These are phyloP conservation scores for Paralvinella palmiformis DNA, from an alignment of 1,140 invertebrate species.

Conservation along the genomic window DNA sequence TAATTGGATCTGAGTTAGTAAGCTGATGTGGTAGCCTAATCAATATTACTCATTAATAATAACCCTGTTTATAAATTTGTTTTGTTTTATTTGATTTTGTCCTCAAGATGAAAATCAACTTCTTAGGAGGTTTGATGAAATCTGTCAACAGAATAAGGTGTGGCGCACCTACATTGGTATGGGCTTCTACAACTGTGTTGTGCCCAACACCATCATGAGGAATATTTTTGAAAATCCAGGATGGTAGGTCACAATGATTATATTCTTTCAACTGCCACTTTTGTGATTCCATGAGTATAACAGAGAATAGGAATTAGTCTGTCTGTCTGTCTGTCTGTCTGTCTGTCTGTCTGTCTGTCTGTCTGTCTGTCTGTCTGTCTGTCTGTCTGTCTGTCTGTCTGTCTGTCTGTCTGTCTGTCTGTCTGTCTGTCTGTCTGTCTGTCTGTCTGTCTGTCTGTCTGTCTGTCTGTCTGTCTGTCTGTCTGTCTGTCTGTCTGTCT, in stretches of 20 bases:
- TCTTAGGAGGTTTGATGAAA: constrained; percentile 68
- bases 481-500: no score
- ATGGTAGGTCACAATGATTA: constrained; percentile 62
- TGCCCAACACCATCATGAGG: constrained; percentile 88
- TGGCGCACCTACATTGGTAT: constrained; percentile 97
- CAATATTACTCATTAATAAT: background rate
- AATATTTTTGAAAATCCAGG: constrained; percentile 99
- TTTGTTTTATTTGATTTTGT: constrained; percentile 14
- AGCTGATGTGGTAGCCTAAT: background rate
- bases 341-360: no score
- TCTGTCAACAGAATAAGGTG: constrained; percentile 82
- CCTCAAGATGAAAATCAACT: constrained; percentile 88
- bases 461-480: no score
- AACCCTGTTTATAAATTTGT: background rate
- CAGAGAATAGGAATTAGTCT: no score
- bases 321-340: no score
- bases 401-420: no score
- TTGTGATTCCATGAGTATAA: no score
- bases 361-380: no score
- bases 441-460: no score
- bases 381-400: no score
- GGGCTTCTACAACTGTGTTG: constrained; percentile 95
- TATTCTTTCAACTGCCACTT: no score
- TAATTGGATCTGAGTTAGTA: background rate
- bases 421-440: no score